Percentiles rank a stretch among this genome's conserved stretches.
These are phyloP conservation scores for Procambarus clarkii DNA, from an alignment of 1,140 invertebrate genomes.

Conservation along the genomic window DNA sequence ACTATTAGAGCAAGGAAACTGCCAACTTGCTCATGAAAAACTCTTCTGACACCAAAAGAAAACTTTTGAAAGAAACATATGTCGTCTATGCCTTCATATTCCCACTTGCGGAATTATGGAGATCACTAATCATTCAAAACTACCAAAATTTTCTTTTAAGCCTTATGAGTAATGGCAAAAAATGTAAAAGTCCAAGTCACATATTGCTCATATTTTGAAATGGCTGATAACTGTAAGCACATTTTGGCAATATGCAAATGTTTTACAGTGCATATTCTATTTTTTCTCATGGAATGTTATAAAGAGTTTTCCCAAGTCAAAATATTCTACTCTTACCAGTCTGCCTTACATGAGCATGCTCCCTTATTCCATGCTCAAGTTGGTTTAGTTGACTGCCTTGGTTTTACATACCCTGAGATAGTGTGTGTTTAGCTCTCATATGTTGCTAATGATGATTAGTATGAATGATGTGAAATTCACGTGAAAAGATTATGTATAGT, in stretches of 20 bases:
- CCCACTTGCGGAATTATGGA: neutral
- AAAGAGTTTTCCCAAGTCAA: constrained; percentile 24
- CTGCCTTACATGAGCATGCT: constrained; percentile 45
- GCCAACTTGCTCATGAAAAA: too few relatives aligned
- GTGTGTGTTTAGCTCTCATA: constrained; percentile 50
- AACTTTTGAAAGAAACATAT: too few relatives aligned
- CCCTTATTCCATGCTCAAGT: constrained; percentile 42
- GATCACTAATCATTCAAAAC: constrained; percentile 2
- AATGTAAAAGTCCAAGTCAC: neutral
- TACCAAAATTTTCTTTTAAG: neutral
- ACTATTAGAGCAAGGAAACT: too few relatives aligned
- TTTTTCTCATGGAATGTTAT: constrained; percentile 56
- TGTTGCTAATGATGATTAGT: constrained; percentile 37
- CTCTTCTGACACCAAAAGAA: too few relatives aligned
- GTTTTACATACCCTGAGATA: constrained; percentile 61
- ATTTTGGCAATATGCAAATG: constrained; percentile 14
- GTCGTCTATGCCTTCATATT: too few relatives aligned
- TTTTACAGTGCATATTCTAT: neutral
- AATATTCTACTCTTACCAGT: constrained; percentile 48
- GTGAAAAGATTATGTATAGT: constrained; percentile 19
- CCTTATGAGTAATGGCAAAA: neutral
- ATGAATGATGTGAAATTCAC: constrained; percentile 49
- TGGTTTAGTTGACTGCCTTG: constrained; percentile 45
- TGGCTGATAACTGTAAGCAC: constrained; percentile 29
- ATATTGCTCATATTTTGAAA: neutral